A percentile compares a stretch with the other conserved stretches of the same genome.
These are phyloP conservation scores for Eulemur coronatus DNA, from an alignment of 2,797 vertebrate species.

Conservation along the genomic window DNA sequence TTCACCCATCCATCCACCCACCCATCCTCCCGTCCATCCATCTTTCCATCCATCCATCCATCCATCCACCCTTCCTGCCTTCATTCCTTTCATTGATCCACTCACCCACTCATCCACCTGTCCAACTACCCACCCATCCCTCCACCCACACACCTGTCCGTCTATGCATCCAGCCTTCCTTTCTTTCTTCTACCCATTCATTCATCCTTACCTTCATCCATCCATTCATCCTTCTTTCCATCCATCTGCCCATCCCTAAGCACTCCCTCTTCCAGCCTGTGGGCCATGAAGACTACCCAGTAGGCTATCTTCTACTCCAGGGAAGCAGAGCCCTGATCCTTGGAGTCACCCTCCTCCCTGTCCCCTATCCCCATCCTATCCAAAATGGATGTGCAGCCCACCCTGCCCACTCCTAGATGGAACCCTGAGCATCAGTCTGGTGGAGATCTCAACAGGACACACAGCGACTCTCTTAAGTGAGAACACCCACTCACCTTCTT, in stretches of 20 bases:
- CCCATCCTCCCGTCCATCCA: too few species aligned
- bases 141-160: accelerated
- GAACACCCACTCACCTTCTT: background rate
- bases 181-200: too few species aligned
- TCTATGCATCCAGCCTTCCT: accelerated
- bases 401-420: background rate
- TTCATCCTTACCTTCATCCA: background rate
- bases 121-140: accelerated
- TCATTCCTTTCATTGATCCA: background rate
- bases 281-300: too few species aligned
- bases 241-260: accelerated
- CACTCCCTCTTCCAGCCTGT: too few species aligned
- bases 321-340: background rate
- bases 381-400: background rate
- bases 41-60: too few species aligned
- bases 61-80: background rate
- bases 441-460: background rate
- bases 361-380: too few species aligned
- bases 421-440: background rate
- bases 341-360: background rate
- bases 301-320: background rate
- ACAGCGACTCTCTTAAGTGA: background rate
- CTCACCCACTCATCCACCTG: accelerated
- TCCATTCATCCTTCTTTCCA: background rate
- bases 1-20: too few species aligned